Percentiles rank a stretch among this genome's conserved stretches.
Conservation (phyloP, 92 coral and sea anemone genomes). For the Virgularia gustaviana region DNA sequence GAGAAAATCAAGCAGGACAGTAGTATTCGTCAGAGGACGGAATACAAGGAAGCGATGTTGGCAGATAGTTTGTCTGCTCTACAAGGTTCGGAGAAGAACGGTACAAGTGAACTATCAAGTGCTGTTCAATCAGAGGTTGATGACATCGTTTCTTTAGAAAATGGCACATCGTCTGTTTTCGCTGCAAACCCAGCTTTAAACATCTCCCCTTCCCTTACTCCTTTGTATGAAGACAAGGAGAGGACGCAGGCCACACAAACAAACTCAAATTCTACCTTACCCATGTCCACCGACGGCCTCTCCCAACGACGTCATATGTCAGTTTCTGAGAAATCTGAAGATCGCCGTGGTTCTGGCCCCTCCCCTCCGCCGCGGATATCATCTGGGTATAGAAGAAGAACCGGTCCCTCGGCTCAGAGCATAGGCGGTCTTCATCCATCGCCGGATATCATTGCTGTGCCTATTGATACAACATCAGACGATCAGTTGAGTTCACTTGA, state of each 20-base stretch:
- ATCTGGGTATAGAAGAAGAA: constrained; percentile 1
- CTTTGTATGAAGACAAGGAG: constrained; percentile 76
- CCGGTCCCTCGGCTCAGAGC: neutral
- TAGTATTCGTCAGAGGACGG: constrained; percentile 61
- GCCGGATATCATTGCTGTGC: neutral
- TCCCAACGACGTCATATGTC: constrained; percentile 15
- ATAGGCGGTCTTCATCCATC: neutral
- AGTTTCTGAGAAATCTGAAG: constrained; percentile 22
- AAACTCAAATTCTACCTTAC: constrained; percentile 59
- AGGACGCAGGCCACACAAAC: constrained; percentile 68
- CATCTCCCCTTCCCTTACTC: constrained; percentile 71
- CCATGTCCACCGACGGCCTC: neutral
- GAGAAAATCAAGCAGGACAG: constrained; percentile 72
- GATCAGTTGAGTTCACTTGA: constrained; percentile 17
- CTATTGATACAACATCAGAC: neutral
- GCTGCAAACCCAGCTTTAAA: constrained; percentile 69
- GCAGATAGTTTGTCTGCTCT: constrained; percentile 51
- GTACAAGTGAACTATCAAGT: constrained; percentile 29
- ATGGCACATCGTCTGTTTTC: constrained; percentile 60
- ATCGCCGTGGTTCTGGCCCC: neutral
- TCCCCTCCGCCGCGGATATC: constrained; percentile 15
- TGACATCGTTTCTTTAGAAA: constrained; percentile 8
- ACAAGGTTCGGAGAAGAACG: constrained; percentile 30
- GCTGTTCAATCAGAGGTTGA: constrained; percentile 27
- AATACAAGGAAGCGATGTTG: constrained; percentile 50